These are phyloP conservation scores for Porites australiensis DNA, from an alignment of 64 coral and sea anemone genomes.

Conservation along the genomic window DNA sequence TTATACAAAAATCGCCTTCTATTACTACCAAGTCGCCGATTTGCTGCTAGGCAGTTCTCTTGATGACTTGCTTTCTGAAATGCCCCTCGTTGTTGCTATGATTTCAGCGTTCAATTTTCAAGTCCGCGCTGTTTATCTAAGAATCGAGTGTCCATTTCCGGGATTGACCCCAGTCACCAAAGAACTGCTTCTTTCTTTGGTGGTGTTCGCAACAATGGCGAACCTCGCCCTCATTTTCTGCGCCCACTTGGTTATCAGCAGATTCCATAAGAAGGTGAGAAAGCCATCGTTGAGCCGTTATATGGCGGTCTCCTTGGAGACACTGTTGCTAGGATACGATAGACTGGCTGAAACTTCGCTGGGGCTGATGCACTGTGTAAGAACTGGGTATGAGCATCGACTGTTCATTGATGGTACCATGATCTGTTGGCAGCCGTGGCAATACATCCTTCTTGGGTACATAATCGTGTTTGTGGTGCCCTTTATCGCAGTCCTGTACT, in stretches of 20 bases:
- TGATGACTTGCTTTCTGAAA: conserved; percentile 2
- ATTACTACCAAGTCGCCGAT: conserved; percentile 83
- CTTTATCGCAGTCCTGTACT: conserved; percentile 67
- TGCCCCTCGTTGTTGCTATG: background rate
- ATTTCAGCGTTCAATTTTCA: conserved; percentile 70
- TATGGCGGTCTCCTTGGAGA: conserved; percentile 72
- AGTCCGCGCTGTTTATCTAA: conserved; percentile 13
- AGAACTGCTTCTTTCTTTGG: conserved; percentile 59
- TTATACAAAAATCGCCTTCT: conserved; percentile 78
- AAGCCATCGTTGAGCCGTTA: conserved; percentile 29
- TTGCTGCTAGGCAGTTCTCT: conserved; percentile 34
- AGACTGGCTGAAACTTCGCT: conserved; percentile 66
- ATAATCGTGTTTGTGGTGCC: conserved; percentile 67
- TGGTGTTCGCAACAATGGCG: conserved; percentile 53
- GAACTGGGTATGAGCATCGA: background rate
- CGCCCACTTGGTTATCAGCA: conserved; percentile 1
- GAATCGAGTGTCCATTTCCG: conserved; percentile 74
- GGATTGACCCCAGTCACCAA: conserved; percentile 86
- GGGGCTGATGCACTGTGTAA: conserved; percentile 64
- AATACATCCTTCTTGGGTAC: conserved; percentile 67
- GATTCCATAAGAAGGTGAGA: background rate
- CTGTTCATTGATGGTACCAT: conserved; percentile 79
- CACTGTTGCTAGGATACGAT: conserved; percentile 77
- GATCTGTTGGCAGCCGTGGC: conserved; percentile 80
- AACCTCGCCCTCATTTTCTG: conserved; percentile 19